Evolutionary conservation across 2,888 invertebrate genomes (phyloP).

Genomic region (Chrysolina oricalcia): DNA sequence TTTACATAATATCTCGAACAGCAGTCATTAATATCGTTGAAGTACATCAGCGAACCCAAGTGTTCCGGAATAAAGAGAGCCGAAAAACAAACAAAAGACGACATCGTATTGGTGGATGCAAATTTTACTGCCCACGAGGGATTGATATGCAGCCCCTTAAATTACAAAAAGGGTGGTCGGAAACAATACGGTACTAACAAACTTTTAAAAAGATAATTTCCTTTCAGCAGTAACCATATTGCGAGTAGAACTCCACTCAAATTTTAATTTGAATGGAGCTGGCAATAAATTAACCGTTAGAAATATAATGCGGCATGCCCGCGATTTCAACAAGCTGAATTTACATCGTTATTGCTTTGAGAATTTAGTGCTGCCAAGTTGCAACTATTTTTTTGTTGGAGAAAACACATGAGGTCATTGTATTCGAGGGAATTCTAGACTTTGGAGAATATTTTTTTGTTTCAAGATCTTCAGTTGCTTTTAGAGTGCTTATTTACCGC

Average conservation of each 20-base stretch:
- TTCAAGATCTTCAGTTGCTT: too few relatives aligned
- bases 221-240: constrained; percentile 61
- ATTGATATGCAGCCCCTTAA: constrained; percentile 51
- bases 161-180: constrained; percentile 53
- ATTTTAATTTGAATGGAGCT: constrained; percentile 71
- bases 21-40: not conserved
- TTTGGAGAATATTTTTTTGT: too few relatives aligned
- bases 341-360: constrained; percentile 71
- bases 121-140: constrained; percentile 50
- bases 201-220: constrained; percentile 64
- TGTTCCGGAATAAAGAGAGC: not conserved
- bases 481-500: too few relatives aligned
- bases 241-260: constrained; percentile 68
- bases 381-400: constrained; percentile 52
- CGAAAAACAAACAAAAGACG: constrained; percentile 41
- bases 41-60: constrained; percentile 1
- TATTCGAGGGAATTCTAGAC: not conserved
- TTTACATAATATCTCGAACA: not conserved
- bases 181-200: constrained; percentile 65
- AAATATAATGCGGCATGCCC: constrained; percentile 69
- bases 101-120: constrained; percentile 48
- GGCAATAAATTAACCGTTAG: constrained; percentile 67
- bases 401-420: constrained; percentile 41
- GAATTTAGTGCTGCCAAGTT: constrained; percentile 67
- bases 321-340: constrained; percentile 70